A percentile compares a stretch with the other conserved stretches of the same genome.
phyloP scores from a whole-genome alignment of 2,113 vertebrate genomes.

The Holacanthus passer region DNA sequence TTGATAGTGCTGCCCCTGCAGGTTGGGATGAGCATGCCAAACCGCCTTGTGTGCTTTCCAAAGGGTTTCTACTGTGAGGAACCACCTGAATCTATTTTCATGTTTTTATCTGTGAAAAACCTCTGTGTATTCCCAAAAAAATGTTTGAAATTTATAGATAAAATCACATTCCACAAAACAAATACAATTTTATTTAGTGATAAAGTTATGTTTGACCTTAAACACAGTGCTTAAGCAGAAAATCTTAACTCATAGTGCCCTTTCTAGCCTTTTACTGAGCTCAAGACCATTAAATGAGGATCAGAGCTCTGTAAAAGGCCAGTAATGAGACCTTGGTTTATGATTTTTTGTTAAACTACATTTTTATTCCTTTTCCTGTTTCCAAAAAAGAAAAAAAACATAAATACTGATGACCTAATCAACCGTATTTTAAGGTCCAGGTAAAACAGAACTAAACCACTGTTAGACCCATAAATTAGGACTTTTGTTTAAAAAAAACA shows the following conservation, averaged over 20 bases:
- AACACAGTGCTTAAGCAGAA: neutral
- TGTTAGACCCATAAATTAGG: neutral
- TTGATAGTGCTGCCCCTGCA: constrained; percentile 32
- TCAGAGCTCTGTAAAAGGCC: neutral
- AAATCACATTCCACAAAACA: constrained; percentile 22
- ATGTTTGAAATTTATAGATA: neutral
- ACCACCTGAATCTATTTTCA: constrained; percentile 30
- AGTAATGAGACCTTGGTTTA: neutral
- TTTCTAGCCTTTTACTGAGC: neutral
- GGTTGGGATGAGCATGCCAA: constrained; percentile 40
- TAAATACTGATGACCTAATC: neutral
- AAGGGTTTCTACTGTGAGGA: constrained; percentile 48
- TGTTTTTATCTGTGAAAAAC: constrained; percentile 33
- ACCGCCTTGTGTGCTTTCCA: constrained; percentile 40
- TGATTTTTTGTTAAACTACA: neutral
- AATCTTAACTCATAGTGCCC: neutral
- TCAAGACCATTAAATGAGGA: neutral
- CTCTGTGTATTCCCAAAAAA: neutral
- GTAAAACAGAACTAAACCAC: neutral
- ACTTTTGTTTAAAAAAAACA: neutral
- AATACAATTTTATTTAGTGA: neutral
- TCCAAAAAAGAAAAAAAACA: neutral
- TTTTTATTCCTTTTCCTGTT: neutral
- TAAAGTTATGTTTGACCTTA: neutral
- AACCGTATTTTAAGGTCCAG: neutral